Base-by-base conservation (phyloP, 2,888 invertebrate species). In the Spilosoma lubricipeda region DNA sequence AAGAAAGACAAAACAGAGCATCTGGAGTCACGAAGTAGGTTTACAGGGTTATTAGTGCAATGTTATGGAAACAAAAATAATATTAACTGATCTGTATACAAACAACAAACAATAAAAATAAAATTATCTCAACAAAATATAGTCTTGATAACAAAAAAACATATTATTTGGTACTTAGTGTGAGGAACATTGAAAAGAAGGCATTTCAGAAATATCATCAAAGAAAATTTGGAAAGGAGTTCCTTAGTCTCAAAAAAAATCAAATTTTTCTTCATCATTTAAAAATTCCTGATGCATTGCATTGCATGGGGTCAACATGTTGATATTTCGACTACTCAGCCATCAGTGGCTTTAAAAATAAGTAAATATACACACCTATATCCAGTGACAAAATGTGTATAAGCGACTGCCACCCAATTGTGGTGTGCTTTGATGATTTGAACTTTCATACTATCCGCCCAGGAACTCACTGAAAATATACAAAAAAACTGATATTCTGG, bases 321-420 rank as follows among this genome's bases (percentile, higher is more conserved):
- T 23, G 11, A 27, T 59, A 15, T 2, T 30, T 59, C 13, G 13
- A 59, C 15, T 5, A 30, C 56, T 59, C 13, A 27, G 15, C 13
- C 4, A 59, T 59, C 27, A 59, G 4, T 27, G 59, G 15, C 11
- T 27, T 8, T 15, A 30, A 30, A 30, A 30, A 18, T 63, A 27
- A 63, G 18, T 59, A 18, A 7, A 4, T 13, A 45, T 70, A 80
- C 88, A 89, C 94, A 98, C 98, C 98, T 97, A 92, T 99, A 99
- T 89, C 99, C 99, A 76, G 98, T 98, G 36, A 99, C 98, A 94
- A 99, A 99, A 94, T 99, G 99, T 75, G 99, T 98, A 92, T 99
- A 99, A 0, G 99, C 99, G 36, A 99, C 99, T 36, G 98, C 99
- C 80, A 99, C 98, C 98, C 99, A 99, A 91, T 99, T 99, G 92